These are phyloP conservation scores for Peromyscus aztecus DNA, from an alignment of 2,797 vertebrate species.

Conservation along the genomic window DNA sequence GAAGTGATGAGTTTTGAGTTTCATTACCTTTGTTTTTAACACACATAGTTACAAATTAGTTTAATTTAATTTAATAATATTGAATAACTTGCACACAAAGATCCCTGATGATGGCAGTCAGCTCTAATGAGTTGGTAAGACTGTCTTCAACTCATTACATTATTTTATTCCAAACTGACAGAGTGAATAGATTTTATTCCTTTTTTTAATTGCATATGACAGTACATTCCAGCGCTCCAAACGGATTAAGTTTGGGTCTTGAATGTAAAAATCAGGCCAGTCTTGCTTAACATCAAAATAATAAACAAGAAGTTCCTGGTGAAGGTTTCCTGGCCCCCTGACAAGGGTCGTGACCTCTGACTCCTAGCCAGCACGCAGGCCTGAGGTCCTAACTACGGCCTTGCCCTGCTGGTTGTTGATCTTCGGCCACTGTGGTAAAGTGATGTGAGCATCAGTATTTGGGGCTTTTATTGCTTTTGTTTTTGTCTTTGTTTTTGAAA, in stretches of 20 bases:
- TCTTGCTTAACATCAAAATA: constrained; percentile 53
- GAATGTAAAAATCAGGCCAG: neutral
- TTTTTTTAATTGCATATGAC: constrained; percentile 6
- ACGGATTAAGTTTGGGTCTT: neutral
- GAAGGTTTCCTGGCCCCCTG: constrained; percentile 8
- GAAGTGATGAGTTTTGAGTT: neutral
- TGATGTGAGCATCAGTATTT: neutral
- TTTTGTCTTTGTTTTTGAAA: neutral
- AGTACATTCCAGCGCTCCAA: neutral
- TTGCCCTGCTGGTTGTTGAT: neutral
- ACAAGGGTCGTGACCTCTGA: neutral
- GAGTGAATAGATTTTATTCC: neutral
- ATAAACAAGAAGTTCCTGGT: constrained; percentile 32
- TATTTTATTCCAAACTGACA: neutral
- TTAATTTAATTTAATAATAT: constrained; percentile 37
- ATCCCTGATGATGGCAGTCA: neutral
- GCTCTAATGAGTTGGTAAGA: neutral
- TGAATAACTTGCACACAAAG: constrained; percentile 31
- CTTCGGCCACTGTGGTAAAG: neutral
- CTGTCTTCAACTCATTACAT: neutral
- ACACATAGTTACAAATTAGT: neutral
- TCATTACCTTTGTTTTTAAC: constrained; percentile 22
- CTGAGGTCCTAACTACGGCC: neutral
- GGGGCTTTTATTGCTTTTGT: constrained; percentile 13
- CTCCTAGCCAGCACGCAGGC: neutral